Evolutionary conservation across 2,888 invertebrate genomes (phyloP).

Genomic region (Platypus cylindrus): DNA sequence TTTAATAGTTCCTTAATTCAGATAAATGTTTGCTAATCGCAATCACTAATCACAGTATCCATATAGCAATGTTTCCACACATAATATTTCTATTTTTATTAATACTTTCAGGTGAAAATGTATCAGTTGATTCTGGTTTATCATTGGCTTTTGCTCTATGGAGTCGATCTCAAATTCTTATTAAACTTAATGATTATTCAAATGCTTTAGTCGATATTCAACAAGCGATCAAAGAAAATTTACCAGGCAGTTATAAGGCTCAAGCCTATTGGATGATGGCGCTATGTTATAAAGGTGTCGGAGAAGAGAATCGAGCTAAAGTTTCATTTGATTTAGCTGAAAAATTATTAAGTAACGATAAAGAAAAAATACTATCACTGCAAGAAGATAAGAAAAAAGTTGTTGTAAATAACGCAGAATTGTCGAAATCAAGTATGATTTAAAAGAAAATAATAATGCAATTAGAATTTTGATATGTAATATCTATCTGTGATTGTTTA

Average conservation of each 20-base stretch:
- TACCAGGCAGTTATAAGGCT: slow-evolving; percentile 48
- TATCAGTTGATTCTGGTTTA: slow-evolving; percentile 45
- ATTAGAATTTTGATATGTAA: no score
- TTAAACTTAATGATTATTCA: slow-evolving; percentile 42
- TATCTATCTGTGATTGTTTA: no score
- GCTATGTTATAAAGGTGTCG: slow-evolving; percentile 50
- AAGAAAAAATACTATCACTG: slow-evolving; percentile 14
- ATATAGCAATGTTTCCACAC: no score
- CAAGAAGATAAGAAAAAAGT: slow-evolving; percentile 10
- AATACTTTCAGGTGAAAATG: slow-evolving; percentile 20
- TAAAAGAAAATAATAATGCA: no score
- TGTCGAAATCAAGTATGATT: background rate
- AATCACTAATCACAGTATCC: no score
- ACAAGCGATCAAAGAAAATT: slow-evolving; percentile 47
- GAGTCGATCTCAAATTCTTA: slow-evolving; percentile 51
- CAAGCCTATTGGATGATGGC: slow-evolving; percentile 60
- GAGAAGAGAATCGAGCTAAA: slow-evolving; percentile 47
- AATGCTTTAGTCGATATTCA: slow-evolving; percentile 56
- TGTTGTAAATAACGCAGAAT: slow-evolving; percentile 3
- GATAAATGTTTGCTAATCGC: no score
- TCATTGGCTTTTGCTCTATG: slow-evolving; percentile 53
- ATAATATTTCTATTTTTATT: no score
- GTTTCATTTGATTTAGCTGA: slow-evolving; percentile 52
- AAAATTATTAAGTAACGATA: slow-evolving; percentile 38
- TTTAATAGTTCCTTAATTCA: no score